These are phyloP conservation scores for Euspilapteryx auroguttella DNA, from an alignment of 2,888 invertebrate species.

Conservation along the genomic window DNA sequence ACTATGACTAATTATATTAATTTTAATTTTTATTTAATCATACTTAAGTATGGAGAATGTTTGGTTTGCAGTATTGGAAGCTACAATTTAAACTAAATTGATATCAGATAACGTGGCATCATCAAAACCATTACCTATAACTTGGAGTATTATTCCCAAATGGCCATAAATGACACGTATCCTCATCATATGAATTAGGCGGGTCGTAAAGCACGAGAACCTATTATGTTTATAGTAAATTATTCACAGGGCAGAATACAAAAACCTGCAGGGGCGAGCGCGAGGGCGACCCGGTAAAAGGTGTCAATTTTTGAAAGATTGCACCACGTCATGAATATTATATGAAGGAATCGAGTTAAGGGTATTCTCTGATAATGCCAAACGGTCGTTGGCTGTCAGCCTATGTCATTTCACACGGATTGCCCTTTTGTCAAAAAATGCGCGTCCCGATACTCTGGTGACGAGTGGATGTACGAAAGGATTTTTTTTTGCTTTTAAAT, in stretches of 20 bases:
- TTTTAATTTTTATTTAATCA: no score
- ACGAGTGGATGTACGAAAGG: conserved; percentile 17
- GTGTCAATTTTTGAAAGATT: conserved; percentile 63
- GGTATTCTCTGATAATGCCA: conserved; percentile 58
- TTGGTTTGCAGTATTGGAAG: no score
- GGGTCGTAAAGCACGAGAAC: conserved; percentile 19
- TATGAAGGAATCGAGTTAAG: conserved; percentile 58
- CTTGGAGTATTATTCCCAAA: no score
- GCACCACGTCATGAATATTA: conserved; percentile 58
- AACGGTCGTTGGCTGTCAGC: conserved; percentile 49
- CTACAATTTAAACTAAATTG: no score
- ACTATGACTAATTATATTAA: no score
- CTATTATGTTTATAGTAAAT: conserved; percentile 39
- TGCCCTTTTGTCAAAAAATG: conserved; percentile 57
- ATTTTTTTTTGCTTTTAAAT: no score
- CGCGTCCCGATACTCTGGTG: conserved; percentile 40
- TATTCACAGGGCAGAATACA: conserved; percentile 49
- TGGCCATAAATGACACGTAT: no score
- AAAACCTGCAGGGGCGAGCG: conserved; percentile 37
- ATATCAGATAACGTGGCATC: no score
- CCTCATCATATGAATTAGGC: conserved; percentile 22
- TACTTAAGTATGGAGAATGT: no score
- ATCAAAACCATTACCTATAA: no score
- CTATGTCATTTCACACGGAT: conserved; percentile 57
- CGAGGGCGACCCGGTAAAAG: conserved; percentile 36